phyloP scores from a whole-genome alignment of 2,113 vertebrate species.

The Odontophorus gujanensis region DNA sequence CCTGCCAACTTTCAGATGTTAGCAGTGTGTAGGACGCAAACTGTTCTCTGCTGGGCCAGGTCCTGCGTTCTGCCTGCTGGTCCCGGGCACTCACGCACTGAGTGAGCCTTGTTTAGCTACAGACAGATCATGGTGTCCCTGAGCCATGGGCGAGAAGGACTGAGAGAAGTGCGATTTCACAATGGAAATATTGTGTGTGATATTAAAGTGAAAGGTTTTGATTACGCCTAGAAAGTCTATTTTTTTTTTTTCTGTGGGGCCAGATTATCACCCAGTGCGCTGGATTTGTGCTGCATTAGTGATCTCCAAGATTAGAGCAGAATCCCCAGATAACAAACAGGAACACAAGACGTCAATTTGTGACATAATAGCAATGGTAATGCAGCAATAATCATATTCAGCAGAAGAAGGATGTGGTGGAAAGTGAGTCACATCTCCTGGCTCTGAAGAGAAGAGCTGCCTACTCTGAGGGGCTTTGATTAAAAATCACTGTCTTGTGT shows the following conservation, averaged over 20 bases:
- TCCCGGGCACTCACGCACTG: not conserved
- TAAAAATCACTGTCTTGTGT: not conserved
- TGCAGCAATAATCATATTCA: not conserved
- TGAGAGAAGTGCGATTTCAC: not conserved
- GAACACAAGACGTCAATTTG: conserved; percentile 59
- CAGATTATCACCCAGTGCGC: conserved; percentile 48
- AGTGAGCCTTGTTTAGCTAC: fast-evolving
- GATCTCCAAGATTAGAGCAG: conserved; percentile 63
- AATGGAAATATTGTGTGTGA: not conserved
- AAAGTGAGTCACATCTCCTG: not conserved
- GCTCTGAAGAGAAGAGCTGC: not conserved
- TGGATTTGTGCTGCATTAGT: conserved; percentile 69
- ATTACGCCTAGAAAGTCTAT: conserved; percentile 38
- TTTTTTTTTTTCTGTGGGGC: conserved; percentile 51
- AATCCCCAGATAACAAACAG: conserved; percentile 65
- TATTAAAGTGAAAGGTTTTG: conserved; percentile 64
- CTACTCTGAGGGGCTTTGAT: not conserved
- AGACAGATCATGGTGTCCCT: not conserved
- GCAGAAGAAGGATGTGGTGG: not conserved
- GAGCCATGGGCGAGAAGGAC: not conserved
- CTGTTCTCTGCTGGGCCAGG: not conserved
- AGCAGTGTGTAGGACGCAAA: fast-evolving
- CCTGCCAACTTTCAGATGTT: not conserved
- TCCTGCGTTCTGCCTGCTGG: not conserved
- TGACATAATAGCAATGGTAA: conserved; percentile 60